These are phyloP conservation scores for Tympanoctomys barrerae DNA, from an alignment of 2,797 vertebrate genomes.

Conservation along the genomic window DNA sequence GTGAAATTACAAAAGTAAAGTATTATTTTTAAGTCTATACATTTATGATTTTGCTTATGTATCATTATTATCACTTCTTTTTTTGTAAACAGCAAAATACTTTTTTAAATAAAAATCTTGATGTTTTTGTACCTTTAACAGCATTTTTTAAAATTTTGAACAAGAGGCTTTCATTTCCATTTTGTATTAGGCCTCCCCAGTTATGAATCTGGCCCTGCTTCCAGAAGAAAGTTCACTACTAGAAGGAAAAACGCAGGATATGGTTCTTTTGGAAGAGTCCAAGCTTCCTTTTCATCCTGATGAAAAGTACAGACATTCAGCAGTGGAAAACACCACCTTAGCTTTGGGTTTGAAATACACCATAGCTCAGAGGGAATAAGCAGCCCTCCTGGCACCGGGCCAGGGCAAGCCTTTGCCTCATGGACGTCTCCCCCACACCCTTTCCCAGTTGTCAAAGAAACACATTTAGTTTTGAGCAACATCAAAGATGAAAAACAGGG, in stretches of 20 bases:
- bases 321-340: neutral
- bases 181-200: neutral
- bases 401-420: neutral
- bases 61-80: neutral
- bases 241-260: neutral
- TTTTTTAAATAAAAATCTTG: neutral
- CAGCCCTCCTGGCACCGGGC: fast-evolving
- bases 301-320: neutral
- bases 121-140: neutral
- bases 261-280: neutral
- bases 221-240: neutral
- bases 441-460: neutral
- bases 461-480: neutral
- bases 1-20: neutral
- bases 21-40: slow-evolving; percentile 3
- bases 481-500: neutral
- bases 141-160: neutral
- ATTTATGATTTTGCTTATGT: neutral
- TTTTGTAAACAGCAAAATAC: neutral
- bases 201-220: neutral
- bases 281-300: neutral
- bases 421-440: neutral
- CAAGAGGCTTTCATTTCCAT: neutral
- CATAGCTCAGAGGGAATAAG: no score
- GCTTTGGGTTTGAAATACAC: neutral